Evolutionary conservation across 2,113 vertebrate genomes (phyloP).

Genomic region (Suncus etruscus): DNA sequence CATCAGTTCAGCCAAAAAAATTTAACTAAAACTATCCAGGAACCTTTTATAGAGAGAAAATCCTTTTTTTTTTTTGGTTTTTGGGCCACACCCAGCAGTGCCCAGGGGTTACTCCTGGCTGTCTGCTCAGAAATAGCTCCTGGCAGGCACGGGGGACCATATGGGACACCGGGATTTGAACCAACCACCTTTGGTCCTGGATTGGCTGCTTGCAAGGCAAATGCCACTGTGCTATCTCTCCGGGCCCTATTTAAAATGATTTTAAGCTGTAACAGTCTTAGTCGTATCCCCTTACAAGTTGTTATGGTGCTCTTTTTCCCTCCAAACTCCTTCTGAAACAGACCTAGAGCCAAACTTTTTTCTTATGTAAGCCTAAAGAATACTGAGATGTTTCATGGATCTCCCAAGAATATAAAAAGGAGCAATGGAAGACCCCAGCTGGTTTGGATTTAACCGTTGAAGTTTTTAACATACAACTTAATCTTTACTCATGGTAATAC

Average conservation of each 20-base stretch:
- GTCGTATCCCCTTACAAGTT: slow-evolving; percentile 10
- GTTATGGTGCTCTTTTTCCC: slow-evolving; percentile 29
- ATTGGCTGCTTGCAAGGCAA: too few species aligned
- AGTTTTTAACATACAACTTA: slow-evolving; percentile 70
- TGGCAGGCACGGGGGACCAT: too few species aligned
- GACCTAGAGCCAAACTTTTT: not conserved
- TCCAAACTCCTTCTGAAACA: slow-evolving; percentile 26
- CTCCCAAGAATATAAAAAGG: slow-evolving; percentile 48
- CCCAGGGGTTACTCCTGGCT: too few species aligned
- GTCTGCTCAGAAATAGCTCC: too few species aligned
- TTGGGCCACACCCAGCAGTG: too few species aligned
- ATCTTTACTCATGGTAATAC: slow-evolving; percentile 57
- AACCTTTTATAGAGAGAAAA: slow-evolving; percentile 1
- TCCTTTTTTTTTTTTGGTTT: too few species aligned
- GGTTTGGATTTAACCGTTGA: slow-evolving; percentile 58
- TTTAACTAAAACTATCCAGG: slow-evolving; percentile 44
- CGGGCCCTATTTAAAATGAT: not conserved
- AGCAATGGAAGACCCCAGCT: slow-evolving; percentile 60
- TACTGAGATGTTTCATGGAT: slow-evolving; percentile 38
- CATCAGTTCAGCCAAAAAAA: slow-evolving; percentile 8
- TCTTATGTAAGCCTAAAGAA: slow-evolving; percentile 59
- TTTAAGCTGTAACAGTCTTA: slow-evolving; percentile 40
- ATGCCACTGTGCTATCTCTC: too few species aligned
- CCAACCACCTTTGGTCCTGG: too few species aligned
- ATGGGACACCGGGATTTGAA: too few species aligned